Evolutionary conservation across 2,797 vertebrate species (phyloP).

Genomic region (Myotis planiceps): DNA sequence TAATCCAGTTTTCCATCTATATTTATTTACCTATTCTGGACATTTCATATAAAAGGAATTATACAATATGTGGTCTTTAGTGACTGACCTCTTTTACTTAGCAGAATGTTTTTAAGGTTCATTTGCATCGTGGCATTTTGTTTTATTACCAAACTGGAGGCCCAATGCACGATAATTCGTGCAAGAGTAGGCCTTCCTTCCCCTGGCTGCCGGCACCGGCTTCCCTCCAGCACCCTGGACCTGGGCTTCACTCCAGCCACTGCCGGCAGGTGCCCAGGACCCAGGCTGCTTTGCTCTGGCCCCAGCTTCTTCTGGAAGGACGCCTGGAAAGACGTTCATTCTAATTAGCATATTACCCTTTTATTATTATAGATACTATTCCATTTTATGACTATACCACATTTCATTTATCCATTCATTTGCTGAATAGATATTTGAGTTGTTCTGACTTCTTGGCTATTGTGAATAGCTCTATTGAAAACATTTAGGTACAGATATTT

Average conservation of each 20-base stretch:
- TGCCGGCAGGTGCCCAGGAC: too few relatives aligned
- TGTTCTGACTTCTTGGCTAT: not conserved
- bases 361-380: not conserved
- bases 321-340: accelerated
- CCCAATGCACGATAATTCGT: too few relatives aligned
- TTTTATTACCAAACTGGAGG: not conserved
- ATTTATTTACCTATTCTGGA: not conserved
- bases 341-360: too few relatives aligned
- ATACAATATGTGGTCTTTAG: not conserved
- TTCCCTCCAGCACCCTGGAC: too few relatives aligned
- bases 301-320: too few relatives aligned
- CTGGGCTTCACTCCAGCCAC: too few relatives aligned
- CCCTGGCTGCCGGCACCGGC: too few relatives aligned
- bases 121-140: not conserved
- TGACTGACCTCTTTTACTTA: not conserved
- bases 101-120: not conserved
- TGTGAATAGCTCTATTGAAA: not conserved
- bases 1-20: not conserved
- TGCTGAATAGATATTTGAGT: not conserved
- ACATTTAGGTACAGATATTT: not conserved
- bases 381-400: not conserved
- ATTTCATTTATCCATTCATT: not conserved
- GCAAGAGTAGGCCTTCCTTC: too few relatives aligned
- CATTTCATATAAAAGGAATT: not conserved
- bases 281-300: too few relatives aligned